Evolutionary conservation across 64 coral and sea anemone genomes (phyloP).

Genomic region (Pocillopora damicornis): DNA sequence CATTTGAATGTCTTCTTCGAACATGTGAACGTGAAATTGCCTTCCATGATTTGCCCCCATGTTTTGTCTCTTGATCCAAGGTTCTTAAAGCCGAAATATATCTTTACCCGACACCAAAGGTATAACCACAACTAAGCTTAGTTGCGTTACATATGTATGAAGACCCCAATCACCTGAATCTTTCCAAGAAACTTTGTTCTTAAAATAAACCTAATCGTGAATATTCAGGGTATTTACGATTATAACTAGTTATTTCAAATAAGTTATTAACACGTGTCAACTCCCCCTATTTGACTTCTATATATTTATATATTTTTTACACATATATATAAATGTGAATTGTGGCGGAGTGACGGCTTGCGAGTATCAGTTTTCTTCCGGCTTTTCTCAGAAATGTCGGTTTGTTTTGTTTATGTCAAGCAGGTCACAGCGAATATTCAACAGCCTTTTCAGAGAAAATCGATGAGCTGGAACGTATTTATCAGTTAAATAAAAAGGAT

Average conservation of each 20-base stretch:
- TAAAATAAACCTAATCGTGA: too few relatives aligned
- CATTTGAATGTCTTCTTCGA: slow-evolving; percentile 32
- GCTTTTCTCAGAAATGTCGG: slow-evolving; percentile 26
- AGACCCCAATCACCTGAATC: too few relatives aligned
- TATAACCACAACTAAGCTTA: neutral
- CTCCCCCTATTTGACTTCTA: neutral
- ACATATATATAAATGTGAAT: neutral
- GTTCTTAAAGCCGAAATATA: neutral
- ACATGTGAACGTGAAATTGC: slow-evolving; percentile 30
- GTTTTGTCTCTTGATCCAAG: neutral
- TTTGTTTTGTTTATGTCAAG: neutral
- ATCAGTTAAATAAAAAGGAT: too few relatives aligned
- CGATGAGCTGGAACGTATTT: too few relatives aligned
- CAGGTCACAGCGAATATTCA: neutral
- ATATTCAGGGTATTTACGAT: too few relatives aligned
- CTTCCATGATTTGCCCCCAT: neutral
- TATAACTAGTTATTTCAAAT: too few relatives aligned
- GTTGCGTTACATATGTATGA: too few relatives aligned
- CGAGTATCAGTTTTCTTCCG: neutral
- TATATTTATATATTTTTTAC: neutral
- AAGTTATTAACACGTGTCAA: neutral
- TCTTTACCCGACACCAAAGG: neutral
- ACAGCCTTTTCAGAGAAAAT: too few relatives aligned
- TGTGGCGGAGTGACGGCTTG: neutral
- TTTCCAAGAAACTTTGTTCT: neutral